Evolutionary conservation across 64 coral and sea anemone genomes (phyloP), one percentile per base, ranked within the genome.

Genomic region (Orbicella faveolata): DNA sequence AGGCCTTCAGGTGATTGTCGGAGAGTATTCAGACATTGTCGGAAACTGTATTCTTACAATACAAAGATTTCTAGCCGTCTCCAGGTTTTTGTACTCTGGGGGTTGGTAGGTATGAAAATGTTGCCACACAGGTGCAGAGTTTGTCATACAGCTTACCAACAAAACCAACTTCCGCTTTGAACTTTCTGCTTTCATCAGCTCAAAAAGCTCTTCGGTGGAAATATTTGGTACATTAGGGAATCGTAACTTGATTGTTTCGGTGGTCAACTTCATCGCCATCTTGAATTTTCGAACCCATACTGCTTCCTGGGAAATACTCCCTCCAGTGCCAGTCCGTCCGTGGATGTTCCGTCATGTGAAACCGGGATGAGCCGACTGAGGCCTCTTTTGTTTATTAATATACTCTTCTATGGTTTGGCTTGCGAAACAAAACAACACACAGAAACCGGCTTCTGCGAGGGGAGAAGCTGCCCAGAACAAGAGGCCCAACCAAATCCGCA

Each of bases 161-260:
- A 98, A 75, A 4, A 98, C 39, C 33, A 98, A 44, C 54, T 68
- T 26, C 73, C 25, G 61, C 33, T 26, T 76, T 41, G 83, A 63
- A 67, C 80, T 76, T 9, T 83, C 35, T 8, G 79, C 59, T 52
- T 62, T 55, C 73, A 98, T 90, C 11, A 89, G 63, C 36, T 92
- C 52, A 13, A 79, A 61, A 72, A 96, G 87, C 36, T 96, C 66
- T 48, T 63, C 80, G 14, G 94, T 96, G 34, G 79, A 83, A 15
- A 96, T 70, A 61, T 89, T 87, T 37, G 72, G 37, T 30, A 96
- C 94, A 19, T 35, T 83, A 7, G 94, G 94, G 64, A 92, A 96
- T 34, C 74, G 34, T 34, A 78, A 41, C 79, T 88, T 84, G 15
- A 96, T 83, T 30, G 79, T 90, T 61, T 89, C 79, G 51, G 79